A percentile compares a stretch with the other conserved stretches of the same genome.
phyloP scores from a whole-genome alignment of 2,888 invertebrate genomes.

The Prostheceraeus crozeri region DNA sequence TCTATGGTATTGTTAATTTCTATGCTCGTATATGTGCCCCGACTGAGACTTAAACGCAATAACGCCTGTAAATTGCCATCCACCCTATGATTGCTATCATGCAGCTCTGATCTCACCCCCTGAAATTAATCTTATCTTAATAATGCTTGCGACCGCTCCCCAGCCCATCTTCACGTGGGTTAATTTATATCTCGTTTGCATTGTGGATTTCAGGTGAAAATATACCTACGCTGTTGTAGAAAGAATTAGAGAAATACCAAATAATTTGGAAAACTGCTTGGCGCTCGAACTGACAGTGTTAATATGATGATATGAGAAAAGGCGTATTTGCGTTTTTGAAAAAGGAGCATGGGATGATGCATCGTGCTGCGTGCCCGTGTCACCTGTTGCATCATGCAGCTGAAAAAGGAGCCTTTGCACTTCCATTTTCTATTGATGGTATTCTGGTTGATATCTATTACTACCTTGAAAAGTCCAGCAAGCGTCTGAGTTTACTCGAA shows the following conservation, averaged over 20 bases:
- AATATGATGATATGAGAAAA: conserved; percentile 29
- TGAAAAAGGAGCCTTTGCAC: conserved; percentile 34
- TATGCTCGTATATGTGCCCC: too few relatives aligned
- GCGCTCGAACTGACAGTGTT: conserved; percentile 11
- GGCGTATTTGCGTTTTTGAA: conserved; percentile 39
- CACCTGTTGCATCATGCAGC: conserved; percentile 41
- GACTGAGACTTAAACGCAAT: too few relatives aligned
- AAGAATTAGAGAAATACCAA: conserved; percentile 2
- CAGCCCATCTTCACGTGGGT: too few relatives aligned
- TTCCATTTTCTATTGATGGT: conserved; percentile 33
- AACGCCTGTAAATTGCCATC: too few relatives aligned
- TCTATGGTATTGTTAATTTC: too few relatives aligned
- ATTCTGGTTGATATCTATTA: conserved; percentile 29
- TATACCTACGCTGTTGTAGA: not conserved
- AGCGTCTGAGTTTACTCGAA: conserved; percentile 28
- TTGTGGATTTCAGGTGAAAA: conserved; percentile 23
- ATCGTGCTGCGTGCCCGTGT: conserved; percentile 38
- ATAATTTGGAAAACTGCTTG: conserved; percentile 2
- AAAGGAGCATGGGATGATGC: conserved; percentile 38
- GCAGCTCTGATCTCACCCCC: too few relatives aligned
- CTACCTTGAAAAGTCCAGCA: conserved; percentile 33
- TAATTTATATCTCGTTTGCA: not conserved
- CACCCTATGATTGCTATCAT: too few relatives aligned
- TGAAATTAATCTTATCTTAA: too few relatives aligned
- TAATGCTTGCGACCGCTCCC: too few relatives aligned